Base-by-base conservation (phyloP, 2,797 vertebrate genomes). In the Petrocephalus schoutedeni region DNA sequence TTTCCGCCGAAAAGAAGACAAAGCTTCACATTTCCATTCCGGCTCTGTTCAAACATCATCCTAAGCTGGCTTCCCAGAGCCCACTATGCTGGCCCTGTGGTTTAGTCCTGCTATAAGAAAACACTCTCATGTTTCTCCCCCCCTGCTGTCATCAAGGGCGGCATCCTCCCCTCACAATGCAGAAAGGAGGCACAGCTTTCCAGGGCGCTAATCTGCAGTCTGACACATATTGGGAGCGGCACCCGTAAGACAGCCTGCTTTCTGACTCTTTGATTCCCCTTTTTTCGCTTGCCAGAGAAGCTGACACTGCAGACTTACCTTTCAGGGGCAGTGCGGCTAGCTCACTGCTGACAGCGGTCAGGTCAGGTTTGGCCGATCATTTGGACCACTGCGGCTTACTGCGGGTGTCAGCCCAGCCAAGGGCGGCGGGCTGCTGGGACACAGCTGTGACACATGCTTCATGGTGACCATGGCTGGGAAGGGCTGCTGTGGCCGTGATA, bases 91-190 rank as follows among this genome's bases (percentile, higher is more conserved):
- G 53, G 32, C 1, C 85, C 16, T 80, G 77, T 36, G 89, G 89
- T 91, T 89, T 89, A 23, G 87, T 86, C 84, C 89, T 88, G 87
- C 61, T 89, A 16, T 85, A 64, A 67, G 59, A 59, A 83, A 85
- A 64, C 23, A 57, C 87, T 71, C 71, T 71, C 5, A 85, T 45
- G 82, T 61, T 85, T 58, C 71, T 71, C 53, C 3, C 1, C 1
- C 36, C 82, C 21, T 49, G 19, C 45, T 45, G 59, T 88, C 85
- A 86, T 86, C 57, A 91, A 90, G 89, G 67, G 87, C 71, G 87
- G 51, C 87, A 89, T 83, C 85, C 45, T 53, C 21, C 59, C 85
- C 19, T 90, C 56, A 82, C 88, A 80, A 58, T 56, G 67, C 87
- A 86, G 74, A 58, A 83, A 54, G 86, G 80, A 58, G 89, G 23